phyloP scores from a whole-genome alignment of 2,797 vertebrate species.

The Sternotherus odoratus region DNA sequence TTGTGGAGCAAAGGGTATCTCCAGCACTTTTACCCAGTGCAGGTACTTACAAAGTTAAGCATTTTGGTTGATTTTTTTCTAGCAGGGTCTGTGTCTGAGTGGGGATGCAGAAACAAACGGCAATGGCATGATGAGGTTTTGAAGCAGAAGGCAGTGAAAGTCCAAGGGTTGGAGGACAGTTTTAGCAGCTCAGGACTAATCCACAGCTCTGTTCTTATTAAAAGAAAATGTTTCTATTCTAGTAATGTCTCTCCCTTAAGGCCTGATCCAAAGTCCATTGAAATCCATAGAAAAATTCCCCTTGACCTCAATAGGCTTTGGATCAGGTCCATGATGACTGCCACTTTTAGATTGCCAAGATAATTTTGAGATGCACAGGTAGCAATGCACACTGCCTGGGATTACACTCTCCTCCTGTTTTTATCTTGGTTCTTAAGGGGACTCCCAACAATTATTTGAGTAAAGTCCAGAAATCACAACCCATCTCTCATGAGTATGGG shows the following conservation, averaged over 20 bases:
- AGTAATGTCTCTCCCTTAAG: not conserved
- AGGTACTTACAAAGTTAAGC: not conserved
- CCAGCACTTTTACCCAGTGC: not conserved
- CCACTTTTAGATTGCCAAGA: rapidly evolving
- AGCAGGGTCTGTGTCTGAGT: not conserved
- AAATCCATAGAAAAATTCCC: not conserved
- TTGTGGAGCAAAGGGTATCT: not conserved
- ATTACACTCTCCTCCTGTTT: not conserved
- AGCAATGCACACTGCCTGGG: not conserved
- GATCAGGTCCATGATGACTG: not conserved
- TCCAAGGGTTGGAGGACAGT: not conserved
- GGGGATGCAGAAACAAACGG: not conserved
- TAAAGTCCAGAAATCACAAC: not conserved
- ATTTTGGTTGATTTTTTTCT: not conserved
- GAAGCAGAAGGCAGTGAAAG: not conserved
- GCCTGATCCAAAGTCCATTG: not conserved
- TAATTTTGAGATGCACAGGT: not conserved
- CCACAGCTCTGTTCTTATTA: not conserved
- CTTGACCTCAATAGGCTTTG: not conserved
- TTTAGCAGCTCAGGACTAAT: not conserved
- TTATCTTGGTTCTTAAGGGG: not conserved
- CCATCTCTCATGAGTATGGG: not conserved
- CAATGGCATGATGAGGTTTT: not conserved
- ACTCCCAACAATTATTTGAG: not conserved
- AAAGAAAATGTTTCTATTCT: not conserved